These are phyloP conservation scores for Capreolus pygargus DNA, from an alignment of 2,113 vertebrate genomes.

Conservation along the genomic window DNA sequence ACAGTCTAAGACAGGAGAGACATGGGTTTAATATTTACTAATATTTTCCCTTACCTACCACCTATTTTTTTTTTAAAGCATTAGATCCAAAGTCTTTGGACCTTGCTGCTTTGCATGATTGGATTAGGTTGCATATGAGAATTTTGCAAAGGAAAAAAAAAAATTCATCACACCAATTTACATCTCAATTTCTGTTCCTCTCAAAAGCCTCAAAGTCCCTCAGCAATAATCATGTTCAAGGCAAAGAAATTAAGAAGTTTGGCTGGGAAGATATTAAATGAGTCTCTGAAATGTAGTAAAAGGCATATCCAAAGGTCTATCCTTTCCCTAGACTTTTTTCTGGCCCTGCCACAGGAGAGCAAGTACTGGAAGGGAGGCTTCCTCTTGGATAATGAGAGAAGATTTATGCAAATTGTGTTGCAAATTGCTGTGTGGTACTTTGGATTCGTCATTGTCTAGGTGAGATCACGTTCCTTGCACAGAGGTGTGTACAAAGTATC, in stretches of 20 bases:
- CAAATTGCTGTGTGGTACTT: neutral
- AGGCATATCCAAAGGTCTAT: neutral
- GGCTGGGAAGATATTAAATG: constrained; percentile 23
- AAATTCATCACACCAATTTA: constrained; percentile 45
- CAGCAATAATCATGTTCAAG: constrained; percentile 43
- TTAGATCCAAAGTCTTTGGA: neutral
- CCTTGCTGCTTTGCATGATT: neutral
- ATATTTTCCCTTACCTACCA: neutral
- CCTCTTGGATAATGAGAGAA: neutral
- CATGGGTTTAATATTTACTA: constrained; percentile 18
- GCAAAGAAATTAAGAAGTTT: constrained; percentile 60
- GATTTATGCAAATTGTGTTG: neutral
- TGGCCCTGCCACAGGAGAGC: neutral
- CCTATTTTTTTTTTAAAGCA: neutral
- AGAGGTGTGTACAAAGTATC: neutral
- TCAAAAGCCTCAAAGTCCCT: constrained; percentile 24
- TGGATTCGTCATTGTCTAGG: neutral
- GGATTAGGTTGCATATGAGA: neutral
- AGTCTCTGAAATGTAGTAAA: constrained; percentile 44
- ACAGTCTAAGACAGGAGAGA: neutral
- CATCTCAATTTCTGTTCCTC: constrained; percentile 34
- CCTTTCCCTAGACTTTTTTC: neutral
- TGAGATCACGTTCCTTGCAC: neutral
- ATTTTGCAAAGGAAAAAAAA: constrained; percentile 52
- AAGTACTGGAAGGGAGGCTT: neutral